These are phyloP conservation scores for Bergia sp. DNA, from an alignment of 92 coral and sea anemone genomes.

Conservation along the genomic window DNA sequence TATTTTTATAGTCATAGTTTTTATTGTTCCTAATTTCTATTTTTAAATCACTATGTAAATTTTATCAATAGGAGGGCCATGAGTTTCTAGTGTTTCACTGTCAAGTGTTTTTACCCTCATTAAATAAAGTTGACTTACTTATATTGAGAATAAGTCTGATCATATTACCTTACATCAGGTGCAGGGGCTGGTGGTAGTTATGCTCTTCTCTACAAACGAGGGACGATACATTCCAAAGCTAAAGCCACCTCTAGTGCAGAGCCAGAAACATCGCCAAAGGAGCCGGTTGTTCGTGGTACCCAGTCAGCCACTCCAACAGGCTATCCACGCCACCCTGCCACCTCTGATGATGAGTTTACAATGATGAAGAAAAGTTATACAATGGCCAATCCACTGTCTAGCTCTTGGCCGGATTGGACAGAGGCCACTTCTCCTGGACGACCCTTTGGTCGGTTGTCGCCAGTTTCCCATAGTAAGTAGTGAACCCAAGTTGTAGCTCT, in stretches of 20 bases:
- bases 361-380: conserved; percentile 60
- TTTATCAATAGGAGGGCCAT: no score
- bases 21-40: no score
- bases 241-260: conserved; percentile 84
- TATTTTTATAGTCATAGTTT: no score
- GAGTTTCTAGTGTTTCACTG: no score
- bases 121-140: no score
- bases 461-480: conserved; percentile 81
- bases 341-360: conserved; percentile 71
- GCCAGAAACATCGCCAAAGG: conserved; percentile 78
- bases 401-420: conserved; percentile 94
- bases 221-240: conserved; percentile 74
- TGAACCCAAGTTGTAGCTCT: neutral
- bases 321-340: conserved; percentile 56
- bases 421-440: conserved; percentile 68
- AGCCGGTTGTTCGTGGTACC: conserved; percentile 60
- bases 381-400: conserved; percentile 69
- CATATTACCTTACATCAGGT: neutral
- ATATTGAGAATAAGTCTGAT: neutral
- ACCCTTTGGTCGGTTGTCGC: conserved; percentile 84
- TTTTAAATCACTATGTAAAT: no score
- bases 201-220: conserved; percentile 84
- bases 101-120: no score
- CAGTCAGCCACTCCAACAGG: conserved; percentile 85
- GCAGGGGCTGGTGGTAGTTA: conserved; percentile 78